Base-by-base conservation (phyloP, 2,888 invertebrate species). In the Nezara viridula region DNA sequence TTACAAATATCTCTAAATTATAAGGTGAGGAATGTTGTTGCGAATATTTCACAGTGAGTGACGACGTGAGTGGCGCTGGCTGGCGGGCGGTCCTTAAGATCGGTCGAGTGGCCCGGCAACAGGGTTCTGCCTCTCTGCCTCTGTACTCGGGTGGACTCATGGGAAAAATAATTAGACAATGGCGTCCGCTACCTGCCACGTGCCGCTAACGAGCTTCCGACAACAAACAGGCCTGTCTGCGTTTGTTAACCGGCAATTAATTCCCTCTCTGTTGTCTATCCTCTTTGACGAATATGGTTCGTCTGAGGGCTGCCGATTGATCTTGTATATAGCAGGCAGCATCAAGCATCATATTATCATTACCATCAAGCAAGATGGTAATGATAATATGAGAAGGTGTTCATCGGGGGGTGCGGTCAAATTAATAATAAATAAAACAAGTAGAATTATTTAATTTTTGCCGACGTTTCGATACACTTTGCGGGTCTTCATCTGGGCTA, bases 191-290 rank as follows among this genome's bases (percentile, higher is more conserved):
- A 73, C 66, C 66, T 73, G 66, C 16, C 66, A 73, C 66, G 66
- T 73, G 66, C 66, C 60, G 6, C 16, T 73, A 73, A 73, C 66
- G 66, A 73, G 66, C 66, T 73, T 73, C 16, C 37, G 66, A 73
- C 66, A 73, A 73, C 66, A 73, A 73, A 73, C 37, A 73, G 19
- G 37, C 19, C 14, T 1, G 14, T 14, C 7, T 3, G 9, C 60
- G 19, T 21, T 73, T 21, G 19, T 73, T 73, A 73, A 73, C 32
- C 16, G 19, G 27, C 37, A 73, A 73, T 73, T 73, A 73, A 37
- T 60, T 60, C 12, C 27, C 27, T 60, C 14, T 37, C 37, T 37
- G 19, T 73, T 73, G 32, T 73, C 37, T 32, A 37, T 32, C 16
- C 24, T 37, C 21, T 37, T 73, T 37, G 37, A 19, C 66, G 21